Conservation (phyloP, 2,113 vertebrate genomes). For the Holacanthus passer region DNA sequence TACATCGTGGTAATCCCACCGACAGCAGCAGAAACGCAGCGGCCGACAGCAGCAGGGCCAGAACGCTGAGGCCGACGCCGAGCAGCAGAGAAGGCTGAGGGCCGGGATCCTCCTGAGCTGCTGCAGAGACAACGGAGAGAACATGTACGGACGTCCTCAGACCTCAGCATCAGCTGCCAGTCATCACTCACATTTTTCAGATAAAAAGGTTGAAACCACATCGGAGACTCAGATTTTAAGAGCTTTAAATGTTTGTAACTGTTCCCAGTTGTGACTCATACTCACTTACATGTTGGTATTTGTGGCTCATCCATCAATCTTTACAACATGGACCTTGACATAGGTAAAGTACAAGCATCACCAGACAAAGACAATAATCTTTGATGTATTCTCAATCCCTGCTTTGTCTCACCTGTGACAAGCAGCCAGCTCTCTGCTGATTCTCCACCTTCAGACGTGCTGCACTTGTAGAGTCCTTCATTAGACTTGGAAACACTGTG, state of each 20-base stretch:
- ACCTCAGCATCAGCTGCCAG: too few species aligned
- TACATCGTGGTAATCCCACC: background rate
- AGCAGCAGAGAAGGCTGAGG: background rate
- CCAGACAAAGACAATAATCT: background rate
- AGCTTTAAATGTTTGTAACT: too few species aligned
- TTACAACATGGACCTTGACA: background rate
- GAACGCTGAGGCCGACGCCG: background rate
- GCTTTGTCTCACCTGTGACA: background rate
- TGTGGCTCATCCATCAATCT: too few species aligned
- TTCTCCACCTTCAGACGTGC: background rate
- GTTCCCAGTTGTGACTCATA: too few species aligned
- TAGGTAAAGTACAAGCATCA: background rate
- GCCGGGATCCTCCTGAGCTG: background rate
- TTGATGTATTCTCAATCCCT: background rate
- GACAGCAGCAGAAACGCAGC: background rate
- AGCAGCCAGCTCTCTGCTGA: background rate
- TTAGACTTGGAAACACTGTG: background rate
- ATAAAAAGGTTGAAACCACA: too few species aligned
- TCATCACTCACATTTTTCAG: too few species aligned
- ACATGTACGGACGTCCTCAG: too few species aligned
- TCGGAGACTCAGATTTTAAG: too few species aligned
- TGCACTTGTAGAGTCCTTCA: conserved; percentile 1
- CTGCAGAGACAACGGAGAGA: too few species aligned
- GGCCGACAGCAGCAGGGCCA: background rate
- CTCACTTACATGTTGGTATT: too few species aligned